Base-by-base conservation (phyloP, 2,888 invertebrate genomes). In the Drosophila borborema region DNA sequence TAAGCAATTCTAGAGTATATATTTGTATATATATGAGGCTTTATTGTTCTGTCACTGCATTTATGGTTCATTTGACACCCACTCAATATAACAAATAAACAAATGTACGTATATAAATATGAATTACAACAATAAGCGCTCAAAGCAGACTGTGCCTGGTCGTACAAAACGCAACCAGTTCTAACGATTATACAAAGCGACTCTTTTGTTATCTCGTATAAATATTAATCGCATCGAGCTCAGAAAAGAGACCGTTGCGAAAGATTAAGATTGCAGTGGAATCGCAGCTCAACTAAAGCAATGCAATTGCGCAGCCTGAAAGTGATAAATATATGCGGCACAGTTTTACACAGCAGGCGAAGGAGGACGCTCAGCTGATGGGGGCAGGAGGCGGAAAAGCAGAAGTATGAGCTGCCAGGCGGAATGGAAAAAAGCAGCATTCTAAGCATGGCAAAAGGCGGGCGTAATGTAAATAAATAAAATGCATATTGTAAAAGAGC, bases 281-380 rank as follows among this genome's bases (percentile, higher is more conserved):
- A 65, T 45, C 72, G 49, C 58, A 53, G 64, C 45, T 49, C 53
- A 62, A 40, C 73, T 61, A 64, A 61, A 54, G 80, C 56, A 48
- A 51, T 77, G 71, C 66, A 73, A 81, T 65, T 81, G 66, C 72
- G 64, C 80, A 70, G 72, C 58, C 49, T 14, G 60, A 67, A 81
- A 68, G 41, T 65, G 69, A 72, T 79, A 75, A 79, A 72, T 68
- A 46, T 55, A 53, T 60, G 64, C 51, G 64, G 58, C 71, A 71
- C 48, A 71, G 46, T 72, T 72, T 36, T 64, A 20, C 46, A 49
- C 41, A 55, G 36, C 5, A 16, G n/a, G 12, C n/a, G 18, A 1
- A 20, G 34, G 31, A 40, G 49, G n/a, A 31, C 31, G 49, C 31
- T 2, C n/a, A 31, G 31, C n/a, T 31, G 3, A n/a, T 6, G 49